Percentiles rank a stretch among this genome's conserved stretches.
Conservation (phyloP, 2,888 invertebrate species). For the Coelinius sp. region DNA sequence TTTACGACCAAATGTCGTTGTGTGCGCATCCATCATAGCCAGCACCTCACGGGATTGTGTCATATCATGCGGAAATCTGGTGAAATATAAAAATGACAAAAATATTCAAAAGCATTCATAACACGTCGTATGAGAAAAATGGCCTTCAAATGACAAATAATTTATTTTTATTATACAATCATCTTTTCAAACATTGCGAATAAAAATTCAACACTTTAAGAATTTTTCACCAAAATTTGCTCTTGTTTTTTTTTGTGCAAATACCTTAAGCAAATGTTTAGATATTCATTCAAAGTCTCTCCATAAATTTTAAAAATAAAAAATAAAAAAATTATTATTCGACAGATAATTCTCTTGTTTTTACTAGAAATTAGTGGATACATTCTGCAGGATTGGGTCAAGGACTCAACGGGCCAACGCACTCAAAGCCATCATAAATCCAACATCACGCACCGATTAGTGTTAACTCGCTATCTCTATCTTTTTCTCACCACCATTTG, state of each 20-base stretch:
- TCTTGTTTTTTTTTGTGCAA: too few species aligned
- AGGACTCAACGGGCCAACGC: slow-evolving; percentile 4
- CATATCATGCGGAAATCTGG: slow-evolving; percentile 60
- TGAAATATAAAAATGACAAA: slow-evolving; percentile 9
- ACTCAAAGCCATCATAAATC: neutral
- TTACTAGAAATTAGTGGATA: neutral
- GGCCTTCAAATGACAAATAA: neutral
- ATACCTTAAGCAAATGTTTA: too few species aligned
- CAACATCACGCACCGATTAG: neutral
- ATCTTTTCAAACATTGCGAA: neutral
- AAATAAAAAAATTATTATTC: neutral
- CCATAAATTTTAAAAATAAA: neutral
- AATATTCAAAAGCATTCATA: neutral
- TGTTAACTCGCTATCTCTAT: neutral
- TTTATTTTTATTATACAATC: neutral
- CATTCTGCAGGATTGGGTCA: slow-evolving; percentile 16
- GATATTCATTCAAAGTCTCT: neutral
- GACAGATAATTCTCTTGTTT: neutral
- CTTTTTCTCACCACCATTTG: slow-evolving; percentile 4
- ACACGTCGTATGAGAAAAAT: neutral
- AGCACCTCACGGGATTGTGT: slow-evolving; percentile 71
- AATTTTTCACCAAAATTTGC: neutral
- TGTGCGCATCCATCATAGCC: slow-evolving; percentile 77
- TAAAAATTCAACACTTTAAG: neutral
- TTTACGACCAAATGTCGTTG: slow-evolving; percentile 77